These are phyloP conservation scores for Agrypnia vestita DNA, from an alignment of 1,140 invertebrate genomes.

Conservation along the genomic window DNA sequence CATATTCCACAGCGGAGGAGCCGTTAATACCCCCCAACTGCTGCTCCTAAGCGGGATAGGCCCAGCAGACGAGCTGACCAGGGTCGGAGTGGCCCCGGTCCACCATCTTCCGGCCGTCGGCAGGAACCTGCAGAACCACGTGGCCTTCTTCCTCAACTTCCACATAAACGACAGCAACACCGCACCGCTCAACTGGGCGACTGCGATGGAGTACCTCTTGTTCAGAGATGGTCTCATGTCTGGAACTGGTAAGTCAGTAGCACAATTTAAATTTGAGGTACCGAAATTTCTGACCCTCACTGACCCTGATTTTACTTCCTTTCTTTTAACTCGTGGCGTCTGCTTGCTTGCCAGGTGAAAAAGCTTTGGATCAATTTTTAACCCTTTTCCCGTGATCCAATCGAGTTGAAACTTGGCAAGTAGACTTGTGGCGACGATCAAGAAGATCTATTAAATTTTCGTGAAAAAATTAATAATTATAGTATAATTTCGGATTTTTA, in stretches of 20 bases:
- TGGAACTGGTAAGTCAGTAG: constrained; percentile 79
- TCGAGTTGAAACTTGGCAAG: too few species aligned
- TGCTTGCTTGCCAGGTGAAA: too few species aligned
- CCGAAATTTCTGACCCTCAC: too few species aligned
- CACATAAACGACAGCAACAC: constrained; percentile 88
- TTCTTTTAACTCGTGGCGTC: too few species aligned
- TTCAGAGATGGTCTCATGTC: constrained; percentile 90
- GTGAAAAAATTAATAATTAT: too few species aligned
- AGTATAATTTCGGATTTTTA: too few species aligned
- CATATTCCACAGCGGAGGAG: constrained; percentile 77
- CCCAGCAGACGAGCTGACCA: constrained; percentile 79
- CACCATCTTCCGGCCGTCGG: constrained; percentile 89
- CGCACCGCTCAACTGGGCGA: constrained; percentile 87
- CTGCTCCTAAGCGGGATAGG: constrained; percentile 89
- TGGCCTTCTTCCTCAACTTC: constrained; percentile 84
- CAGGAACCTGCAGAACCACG: constrained; percentile 91
- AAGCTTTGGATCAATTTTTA: too few species aligned
- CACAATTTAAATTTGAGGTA: too few species aligned
- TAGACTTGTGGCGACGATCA: too few species aligned
- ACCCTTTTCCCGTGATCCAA: too few species aligned
- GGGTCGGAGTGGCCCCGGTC: constrained; percentile 77
- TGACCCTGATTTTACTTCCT: too few species aligned
- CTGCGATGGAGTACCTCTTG: constrained; percentile 88
- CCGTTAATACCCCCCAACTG: constrained; percentile 88
- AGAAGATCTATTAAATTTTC: too few species aligned